A percentile compares a stretch with the other conserved stretches of the same genome.
These are phyloP conservation scores for Epinephelus lanceolatus DNA, from an alignment of 2,113 vertebrate species.

Conservation along the genomic window DNA sequence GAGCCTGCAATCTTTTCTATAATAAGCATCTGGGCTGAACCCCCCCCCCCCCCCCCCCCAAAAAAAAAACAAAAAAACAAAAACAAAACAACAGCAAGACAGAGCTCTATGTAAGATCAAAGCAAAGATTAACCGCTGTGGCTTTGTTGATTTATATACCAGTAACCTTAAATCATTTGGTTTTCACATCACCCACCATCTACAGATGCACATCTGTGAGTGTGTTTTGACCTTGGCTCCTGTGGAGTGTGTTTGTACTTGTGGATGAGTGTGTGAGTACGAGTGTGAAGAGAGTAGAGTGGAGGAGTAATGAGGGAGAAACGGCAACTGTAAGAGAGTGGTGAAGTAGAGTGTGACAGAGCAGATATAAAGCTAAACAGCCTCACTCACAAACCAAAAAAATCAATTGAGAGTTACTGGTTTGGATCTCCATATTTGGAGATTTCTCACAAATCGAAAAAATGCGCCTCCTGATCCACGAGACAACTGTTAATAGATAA, in stretches of 20 bases:
- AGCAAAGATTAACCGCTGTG: slow-evolving; percentile 53
- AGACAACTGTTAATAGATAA: not conserved
- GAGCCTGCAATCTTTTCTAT: slow-evolving; percentile 38
- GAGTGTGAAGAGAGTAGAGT: slow-evolving; percentile 8
- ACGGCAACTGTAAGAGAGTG: not conserved
- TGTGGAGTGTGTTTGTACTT: slow-evolving; percentile 42
- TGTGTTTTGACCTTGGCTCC: slow-evolving; percentile 52
- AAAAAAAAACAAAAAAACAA: no score
- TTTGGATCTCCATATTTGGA: not conserved
- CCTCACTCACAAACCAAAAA: slow-evolving; percentile 10
- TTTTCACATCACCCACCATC: slow-evolving; percentile 34
- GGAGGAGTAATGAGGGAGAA: slow-evolving; percentile 29
- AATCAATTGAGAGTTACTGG: not conserved
- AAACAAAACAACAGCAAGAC: slow-evolving; percentile 28
- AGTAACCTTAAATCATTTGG: slow-evolving; percentile 36
- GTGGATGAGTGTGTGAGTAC: slow-evolving; percentile 22
- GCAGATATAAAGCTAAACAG: slow-evolving; percentile 16
- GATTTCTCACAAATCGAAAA: not conserved
- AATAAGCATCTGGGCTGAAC: slow-evolving; percentile 37
- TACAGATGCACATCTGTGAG: slow-evolving; percentile 32
- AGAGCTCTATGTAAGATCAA: slow-evolving; percentile 49
- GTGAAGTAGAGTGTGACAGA: slow-evolving; percentile 7
- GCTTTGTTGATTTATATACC: slow-evolving; percentile 40
- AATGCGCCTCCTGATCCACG: not conserved
- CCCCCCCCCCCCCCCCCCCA: no score